Percentiles rank a stretch among this genome's conserved stretches.
Conservation (phyloP, 2,113 vertebrate genomes). For the Vulpes vulpes region DNA sequence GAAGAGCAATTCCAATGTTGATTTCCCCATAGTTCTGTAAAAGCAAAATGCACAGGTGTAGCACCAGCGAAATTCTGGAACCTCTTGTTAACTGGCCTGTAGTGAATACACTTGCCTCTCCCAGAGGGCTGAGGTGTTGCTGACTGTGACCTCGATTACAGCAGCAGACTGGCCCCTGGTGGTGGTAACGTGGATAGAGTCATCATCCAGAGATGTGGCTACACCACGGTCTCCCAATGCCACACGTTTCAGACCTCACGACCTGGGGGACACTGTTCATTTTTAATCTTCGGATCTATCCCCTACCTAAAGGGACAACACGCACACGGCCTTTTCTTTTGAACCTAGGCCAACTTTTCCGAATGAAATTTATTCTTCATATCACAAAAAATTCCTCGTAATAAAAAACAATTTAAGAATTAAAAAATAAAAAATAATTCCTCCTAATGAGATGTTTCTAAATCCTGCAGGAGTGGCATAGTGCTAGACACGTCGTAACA, state of each 20-base stretch:
- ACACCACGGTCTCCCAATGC: rapidly evolving
- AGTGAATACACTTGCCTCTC: background rate
- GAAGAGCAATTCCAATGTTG: background rate
- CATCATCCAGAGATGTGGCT: background rate
- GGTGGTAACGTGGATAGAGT: slow-evolving; percentile 1
- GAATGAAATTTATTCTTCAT: background rate
- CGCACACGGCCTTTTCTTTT: background rate
- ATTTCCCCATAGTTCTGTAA: slow-evolving; percentile 7
- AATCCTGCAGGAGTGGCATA: background rate
- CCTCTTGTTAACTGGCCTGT: background rate
- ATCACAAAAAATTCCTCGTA: background rate
- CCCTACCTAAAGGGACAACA: background rate
- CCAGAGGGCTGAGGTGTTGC: background rate
- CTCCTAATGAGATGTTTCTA: background rate
- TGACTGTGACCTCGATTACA: background rate
- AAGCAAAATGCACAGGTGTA: background rate
- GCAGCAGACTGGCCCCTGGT: slow-evolving; percentile 75
- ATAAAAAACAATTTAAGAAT: background rate
- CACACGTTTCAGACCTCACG: background rate
- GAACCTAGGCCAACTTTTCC: background rate
- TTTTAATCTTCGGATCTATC: background rate
- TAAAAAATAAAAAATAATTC: background rate
- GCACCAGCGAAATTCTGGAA: background rate
- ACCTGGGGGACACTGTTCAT: background rate
- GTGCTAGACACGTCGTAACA: background rate